phyloP scores from a whole-genome alignment of 2,888 invertebrate species.

The Agrotis ipsilon region DNA sequence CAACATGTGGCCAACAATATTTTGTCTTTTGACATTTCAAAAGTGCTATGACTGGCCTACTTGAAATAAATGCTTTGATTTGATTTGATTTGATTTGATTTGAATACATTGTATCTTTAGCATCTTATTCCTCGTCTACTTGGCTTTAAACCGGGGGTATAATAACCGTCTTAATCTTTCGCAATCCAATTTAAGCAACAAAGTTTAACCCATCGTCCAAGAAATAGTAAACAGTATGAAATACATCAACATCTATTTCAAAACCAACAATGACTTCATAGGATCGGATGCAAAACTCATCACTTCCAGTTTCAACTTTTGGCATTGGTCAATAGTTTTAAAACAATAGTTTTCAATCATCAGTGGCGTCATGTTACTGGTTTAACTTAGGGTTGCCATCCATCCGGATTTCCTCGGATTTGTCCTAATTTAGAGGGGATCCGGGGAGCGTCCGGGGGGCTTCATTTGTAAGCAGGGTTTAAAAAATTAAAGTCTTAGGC shows the following conservation, averaged over 20 bases:
- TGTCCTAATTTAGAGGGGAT: too few species aligned
- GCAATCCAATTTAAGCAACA: too few species aligned
- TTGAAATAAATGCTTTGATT: too few species aligned
- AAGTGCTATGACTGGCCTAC: too few species aligned
- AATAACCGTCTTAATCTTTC: neutral
- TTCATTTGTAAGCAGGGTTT: too few species aligned
- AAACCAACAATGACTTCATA: constrained; percentile 47
- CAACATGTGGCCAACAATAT: neutral
- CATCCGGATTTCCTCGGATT: too few species aligned
- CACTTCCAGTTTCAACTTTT: constrained; percentile 49
- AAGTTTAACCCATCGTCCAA: neutral
- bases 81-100: too few species aligned
- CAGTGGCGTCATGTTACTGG: constrained; percentile 41
- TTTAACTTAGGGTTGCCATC: too few species aligned
- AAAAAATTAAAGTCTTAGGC: too few species aligned
- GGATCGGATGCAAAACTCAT: constrained; percentile 52
- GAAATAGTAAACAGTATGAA: neutral
- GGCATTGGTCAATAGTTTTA: constrained; percentile 44
- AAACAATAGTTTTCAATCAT: constrained; percentile 56
- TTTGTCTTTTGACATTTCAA: too few species aligned
- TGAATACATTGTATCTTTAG: too few species aligned
- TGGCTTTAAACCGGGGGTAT: neutral
- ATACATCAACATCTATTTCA: constrained; percentile 26
- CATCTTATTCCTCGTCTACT: neutral
- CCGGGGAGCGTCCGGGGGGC: too few species aligned